Base-by-base conservation (phyloP, 2,797 vertebrate species). In the Malacoctenus gilli region DNA sequence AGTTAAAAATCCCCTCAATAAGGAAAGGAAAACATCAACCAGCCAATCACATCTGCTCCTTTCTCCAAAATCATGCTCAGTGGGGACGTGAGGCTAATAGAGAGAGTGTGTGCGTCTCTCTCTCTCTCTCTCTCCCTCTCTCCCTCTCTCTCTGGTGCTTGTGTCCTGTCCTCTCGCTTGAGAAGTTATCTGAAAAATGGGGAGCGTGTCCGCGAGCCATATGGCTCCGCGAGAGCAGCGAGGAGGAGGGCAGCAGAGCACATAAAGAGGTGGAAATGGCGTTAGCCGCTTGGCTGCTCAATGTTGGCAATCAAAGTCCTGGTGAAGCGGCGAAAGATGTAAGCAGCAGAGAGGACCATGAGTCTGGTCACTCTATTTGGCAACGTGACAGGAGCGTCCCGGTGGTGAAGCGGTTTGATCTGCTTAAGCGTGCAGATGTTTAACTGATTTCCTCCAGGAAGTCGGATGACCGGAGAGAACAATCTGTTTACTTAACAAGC, bases 181-280 rank as follows among this genome's bases (percentile, higher is more conserved):
- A 91, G 89, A 89, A 91, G 86, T 92, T 90, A 92, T 91, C 79
- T 91, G 90, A 92, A 89, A 91, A 92, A 92, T 91, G 89, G 88
- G 80, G 63, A 80, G 74, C 61, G 64, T 71, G 84, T 90, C 91
- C 82, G 51, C 36, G 35, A 82, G 88, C 91, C 92, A 92, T 92
- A 92, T 92, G 90, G 90, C 84, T 86, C 63, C 35, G 68, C 49
- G 50, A 83, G 83, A 80, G 84, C 51, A 19, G 69, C 51, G 35
- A 37, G 48, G 43, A 23, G 56, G 52, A 34, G 79, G 77, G 84
- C 87, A 85, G 80, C 67, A 59, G 82, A 86, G 78, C 89, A 82
- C 81, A 42, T 87, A 83, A 85, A 83, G 85, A 89, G 82, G 87
- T 88, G 89, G 87, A 90, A 89, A 86, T 78, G 72, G 43, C 68